phyloP scores from a whole-genome alignment of 2,113 vertebrate genomes.

The Desmodus rotundus region DNA sequence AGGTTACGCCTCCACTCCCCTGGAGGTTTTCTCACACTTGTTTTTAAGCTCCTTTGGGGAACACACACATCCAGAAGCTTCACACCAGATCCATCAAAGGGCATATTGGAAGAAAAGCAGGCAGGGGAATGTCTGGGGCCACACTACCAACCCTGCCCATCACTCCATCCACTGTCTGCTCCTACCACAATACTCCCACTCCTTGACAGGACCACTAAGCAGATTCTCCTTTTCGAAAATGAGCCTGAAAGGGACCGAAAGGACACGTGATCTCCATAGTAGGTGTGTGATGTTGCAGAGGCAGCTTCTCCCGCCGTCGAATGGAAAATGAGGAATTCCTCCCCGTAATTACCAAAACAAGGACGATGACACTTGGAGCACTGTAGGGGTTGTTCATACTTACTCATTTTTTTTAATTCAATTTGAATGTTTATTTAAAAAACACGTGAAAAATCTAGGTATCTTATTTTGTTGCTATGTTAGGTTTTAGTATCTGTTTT shows the following conservation, averaged over 20 bases:
- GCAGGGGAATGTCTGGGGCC: neutral
- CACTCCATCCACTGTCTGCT: neutral
- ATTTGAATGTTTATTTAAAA: neutral
- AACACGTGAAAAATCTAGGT: neutral
- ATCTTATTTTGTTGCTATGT: neutral
- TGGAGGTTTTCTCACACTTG: neutral
- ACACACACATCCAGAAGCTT: neutral
- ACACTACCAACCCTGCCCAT: neutral
- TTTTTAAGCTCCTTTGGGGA: neutral
- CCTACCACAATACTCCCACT: accelerated
- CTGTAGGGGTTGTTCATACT: neutral
- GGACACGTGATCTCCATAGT: neutral
- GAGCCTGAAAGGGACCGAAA: neutral
- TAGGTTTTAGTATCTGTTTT: neutral
- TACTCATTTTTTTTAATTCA: neutral
- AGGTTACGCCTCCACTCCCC: neutral
- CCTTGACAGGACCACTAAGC: neutral
- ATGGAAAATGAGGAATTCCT: neutral
- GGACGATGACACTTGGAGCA: neutral
- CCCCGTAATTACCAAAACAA: neutral
- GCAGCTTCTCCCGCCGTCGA: neutral
- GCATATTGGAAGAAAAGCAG: neutral
- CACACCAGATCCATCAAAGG: neutral
- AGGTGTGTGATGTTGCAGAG: neutral
- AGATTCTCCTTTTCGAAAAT: neutral